These are phyloP conservation scores for Acropternis orthonyx DNA, from an alignment of 2,797 vertebrate genomes.

Conservation along the genomic window DNA sequence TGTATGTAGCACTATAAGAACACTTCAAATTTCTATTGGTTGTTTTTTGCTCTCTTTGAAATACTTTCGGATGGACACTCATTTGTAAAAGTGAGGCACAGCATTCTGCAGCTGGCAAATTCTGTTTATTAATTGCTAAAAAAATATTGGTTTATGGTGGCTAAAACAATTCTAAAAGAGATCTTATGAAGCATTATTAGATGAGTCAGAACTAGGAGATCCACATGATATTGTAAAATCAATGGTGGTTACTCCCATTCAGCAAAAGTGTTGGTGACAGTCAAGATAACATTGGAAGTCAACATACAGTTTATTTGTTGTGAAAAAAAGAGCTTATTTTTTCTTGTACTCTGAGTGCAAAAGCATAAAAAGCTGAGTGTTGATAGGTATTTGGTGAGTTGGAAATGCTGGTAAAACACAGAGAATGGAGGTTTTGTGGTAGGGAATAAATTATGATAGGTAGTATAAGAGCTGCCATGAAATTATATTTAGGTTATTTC, in stretches of 20 bases:
- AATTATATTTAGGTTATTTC: constrained; percentile 9
- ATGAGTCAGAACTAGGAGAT: neutral
- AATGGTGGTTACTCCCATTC: neutral
- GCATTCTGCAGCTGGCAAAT: neutral
- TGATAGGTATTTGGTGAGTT: neutral
- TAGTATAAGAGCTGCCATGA: neutral
- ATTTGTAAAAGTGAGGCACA: neutral
- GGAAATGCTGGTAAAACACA: neutral
- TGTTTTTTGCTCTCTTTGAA: neutral
- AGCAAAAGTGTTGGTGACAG: neutral
- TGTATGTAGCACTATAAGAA: neutral
- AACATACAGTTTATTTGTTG: neutral
- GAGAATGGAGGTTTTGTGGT: neutral
- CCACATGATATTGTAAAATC: neutral
- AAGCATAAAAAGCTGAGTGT: neutral
- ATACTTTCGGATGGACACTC: neutral
- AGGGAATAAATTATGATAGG: neutral
- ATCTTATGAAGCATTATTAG: neutral
- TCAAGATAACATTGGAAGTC: neutral
- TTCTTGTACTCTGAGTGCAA: neutral
- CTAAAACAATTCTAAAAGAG: neutral
- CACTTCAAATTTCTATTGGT: neutral
- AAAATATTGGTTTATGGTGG: neutral
- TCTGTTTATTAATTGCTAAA: neutral
- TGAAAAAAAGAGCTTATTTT: neutral